A percentile compares a stretch with the other conserved stretches of the same genome.
These are phyloP conservation scores for Probaryconus sp. DNA, from an alignment of 1,140 invertebrate genomes.

Conservation along the genomic window DNA sequence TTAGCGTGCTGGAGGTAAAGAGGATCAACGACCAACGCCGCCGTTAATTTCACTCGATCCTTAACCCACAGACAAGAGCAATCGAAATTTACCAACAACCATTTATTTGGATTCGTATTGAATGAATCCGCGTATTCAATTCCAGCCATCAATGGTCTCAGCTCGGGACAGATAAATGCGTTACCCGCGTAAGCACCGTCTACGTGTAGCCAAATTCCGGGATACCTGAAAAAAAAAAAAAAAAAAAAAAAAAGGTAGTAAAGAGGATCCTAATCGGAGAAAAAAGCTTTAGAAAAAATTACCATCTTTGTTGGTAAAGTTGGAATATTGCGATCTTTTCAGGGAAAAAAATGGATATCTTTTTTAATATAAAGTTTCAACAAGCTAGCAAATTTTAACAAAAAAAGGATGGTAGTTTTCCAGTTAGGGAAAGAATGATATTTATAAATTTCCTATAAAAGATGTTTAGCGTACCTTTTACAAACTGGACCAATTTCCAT, in stretches of 20 bases:
- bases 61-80: constrained; percentile 94
- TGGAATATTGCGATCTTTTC: too few relatives aligned
- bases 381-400: neutral
- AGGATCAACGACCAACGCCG: constrained; percentile 96
- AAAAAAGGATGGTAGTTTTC: too few relatives aligned
- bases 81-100: constrained; percentile 93
- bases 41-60: constrained; percentile 92
- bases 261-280: too few relatives aligned
- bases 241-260: neutral
- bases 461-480: constrained; percentile 67
- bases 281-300: too few relatives aligned
- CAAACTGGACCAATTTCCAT: constrained; percentile 90
- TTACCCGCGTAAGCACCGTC: constrained; percentile 91
- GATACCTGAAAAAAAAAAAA: too few relatives aligned
- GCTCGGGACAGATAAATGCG: constrained; percentile 91
- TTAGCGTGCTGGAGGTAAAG: constrained; percentile 91
- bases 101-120: constrained; percentile 96
- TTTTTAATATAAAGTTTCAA: too few relatives aligned
- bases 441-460: too few relatives aligned
- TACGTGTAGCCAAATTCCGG: constrained; percentile 86
- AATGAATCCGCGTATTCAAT: constrained; percentile 93
- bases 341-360: too few relatives aligned
- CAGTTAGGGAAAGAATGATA: too few relatives aligned
- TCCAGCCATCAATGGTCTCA: constrained; percentile 85
- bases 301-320: too few relatives aligned